Percentiles rank a stretch among this genome's conserved stretches.
Evolutionary conservation across 2,797 vertebrate species (phyloP).

Genomic region (Ambastaia sidthimunki): DNA sequence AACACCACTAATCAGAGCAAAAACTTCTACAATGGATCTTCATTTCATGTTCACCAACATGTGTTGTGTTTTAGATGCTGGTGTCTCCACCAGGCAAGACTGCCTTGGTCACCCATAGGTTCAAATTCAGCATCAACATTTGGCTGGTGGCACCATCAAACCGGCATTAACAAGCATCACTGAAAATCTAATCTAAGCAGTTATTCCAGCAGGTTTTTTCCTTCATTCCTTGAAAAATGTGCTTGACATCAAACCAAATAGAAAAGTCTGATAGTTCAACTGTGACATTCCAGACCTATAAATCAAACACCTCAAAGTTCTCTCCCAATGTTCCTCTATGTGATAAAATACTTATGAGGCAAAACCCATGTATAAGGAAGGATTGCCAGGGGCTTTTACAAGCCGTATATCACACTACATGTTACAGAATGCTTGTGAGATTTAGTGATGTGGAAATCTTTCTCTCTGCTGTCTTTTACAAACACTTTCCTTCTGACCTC

Average conservation of each 20-base stretch:
- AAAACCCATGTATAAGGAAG: conserved; percentile 18
- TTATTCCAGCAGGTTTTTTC: not conserved
- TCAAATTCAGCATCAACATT: too few species aligned
- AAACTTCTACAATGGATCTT: too few species aligned
- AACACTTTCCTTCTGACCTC: conserved; percentile 26
- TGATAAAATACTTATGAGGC: conserved; percentile 35
- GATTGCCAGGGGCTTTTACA: conserved; percentile 32
- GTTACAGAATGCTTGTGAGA: conserved; percentile 12
- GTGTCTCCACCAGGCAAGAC: too few species aligned
- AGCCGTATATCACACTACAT: conserved; percentile 20
- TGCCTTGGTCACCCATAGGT: too few species aligned
- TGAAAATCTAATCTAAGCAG: too few species aligned
- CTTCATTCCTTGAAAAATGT: not conserved
- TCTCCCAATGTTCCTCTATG: conserved; percentile 13
- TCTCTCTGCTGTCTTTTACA: conserved; percentile 32
- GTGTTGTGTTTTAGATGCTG: too few species aligned
- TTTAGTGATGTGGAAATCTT: conserved; percentile 29
- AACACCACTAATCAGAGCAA: too few species aligned
- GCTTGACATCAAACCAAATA: not conserved
- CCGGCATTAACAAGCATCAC: too few species aligned
- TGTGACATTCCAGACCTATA: not conserved
- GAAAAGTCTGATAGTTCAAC: not conserved
- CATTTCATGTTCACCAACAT: too few species aligned
- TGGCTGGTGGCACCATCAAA: too few species aligned
- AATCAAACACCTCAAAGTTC: conserved; percentile 22